These are phyloP conservation scores for Saccopteryx bilineata DNA, from an alignment of 2,113 vertebrate genomes.

Conservation along the genomic window DNA sequence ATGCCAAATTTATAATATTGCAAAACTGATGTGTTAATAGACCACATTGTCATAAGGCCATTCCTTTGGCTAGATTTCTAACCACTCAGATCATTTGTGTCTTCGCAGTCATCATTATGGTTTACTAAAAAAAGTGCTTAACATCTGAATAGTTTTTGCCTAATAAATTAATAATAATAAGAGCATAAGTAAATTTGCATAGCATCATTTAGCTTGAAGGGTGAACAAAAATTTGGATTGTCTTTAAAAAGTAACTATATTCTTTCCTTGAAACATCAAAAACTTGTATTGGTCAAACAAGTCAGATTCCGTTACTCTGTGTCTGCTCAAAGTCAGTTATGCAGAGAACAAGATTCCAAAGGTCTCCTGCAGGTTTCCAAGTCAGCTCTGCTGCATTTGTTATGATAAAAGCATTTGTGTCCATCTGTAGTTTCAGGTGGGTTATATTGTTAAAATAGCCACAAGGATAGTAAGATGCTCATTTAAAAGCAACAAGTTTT, in stretches of 20 bases:
- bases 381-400: neutral
- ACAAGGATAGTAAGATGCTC: neutral
- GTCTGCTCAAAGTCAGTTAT: neutral
- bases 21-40: neutral
- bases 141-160: neutral
- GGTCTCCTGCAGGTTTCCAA: neutral
- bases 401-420: neutral
- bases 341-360: neutral
- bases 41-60: neutral
- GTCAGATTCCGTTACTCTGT: neutral
- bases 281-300: neutral
- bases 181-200: neutral
- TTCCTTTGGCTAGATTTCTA: neutral
- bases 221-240: neutral
- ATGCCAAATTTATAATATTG: neutral
- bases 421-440: neutral
- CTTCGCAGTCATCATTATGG: neutral
- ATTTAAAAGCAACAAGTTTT: slow-evolving; percentile 33
- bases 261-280: neutral
- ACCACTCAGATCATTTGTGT: neutral
- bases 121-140: neutral
- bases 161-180: neutral
- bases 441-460: neutral
- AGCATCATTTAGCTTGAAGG: neutral
- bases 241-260: neutral